These are phyloP conservation scores for Halesus radiatus DNA, from an alignment of 1,140 invertebrate genomes.

Conservation along the genomic window DNA sequence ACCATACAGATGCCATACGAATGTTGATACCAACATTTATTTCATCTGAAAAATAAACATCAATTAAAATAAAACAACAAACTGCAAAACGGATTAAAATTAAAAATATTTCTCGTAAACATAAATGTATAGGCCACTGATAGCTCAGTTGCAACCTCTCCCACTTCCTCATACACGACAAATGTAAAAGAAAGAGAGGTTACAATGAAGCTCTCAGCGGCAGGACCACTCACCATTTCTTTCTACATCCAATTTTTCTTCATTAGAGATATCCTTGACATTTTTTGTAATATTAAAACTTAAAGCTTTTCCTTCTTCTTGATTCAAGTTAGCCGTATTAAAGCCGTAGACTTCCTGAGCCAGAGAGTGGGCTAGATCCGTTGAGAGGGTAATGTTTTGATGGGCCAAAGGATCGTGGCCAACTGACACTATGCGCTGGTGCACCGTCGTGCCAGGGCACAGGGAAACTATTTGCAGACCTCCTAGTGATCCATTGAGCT, in stretches of 20 bases:
- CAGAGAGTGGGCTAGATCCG: slow-evolving; percentile 60
- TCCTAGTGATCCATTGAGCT: slow-evolving; percentile 87
- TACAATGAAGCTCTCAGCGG: too few species aligned
- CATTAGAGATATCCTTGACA: slow-evolving; percentile 60
- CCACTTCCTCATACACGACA: too few species aligned
- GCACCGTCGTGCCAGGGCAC: slow-evolving; percentile 84
- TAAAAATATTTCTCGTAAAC: not conserved
- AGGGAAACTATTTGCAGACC: slow-evolving; percentile 93
- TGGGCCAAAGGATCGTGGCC: slow-evolving; percentile 81
- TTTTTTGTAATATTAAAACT: slow-evolving; percentile 75
- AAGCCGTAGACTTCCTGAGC: slow-evolving; percentile 70
- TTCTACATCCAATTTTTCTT: slow-evolving; percentile 28
- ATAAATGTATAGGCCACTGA: too few species aligned
- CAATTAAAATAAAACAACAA: not conserved
- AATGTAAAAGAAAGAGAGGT: too few species aligned
- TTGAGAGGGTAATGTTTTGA: slow-evolving; percentile 58
- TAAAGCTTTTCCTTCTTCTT: slow-evolving; percentile 73
- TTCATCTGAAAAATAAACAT: slow-evolving; percentile 55
- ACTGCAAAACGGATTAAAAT: not conserved
- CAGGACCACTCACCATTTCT: slow-evolving; percentile 24
- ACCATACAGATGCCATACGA: slow-evolving; percentile 92
- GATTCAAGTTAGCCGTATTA: slow-evolving; percentile 58
- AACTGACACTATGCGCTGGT: slow-evolving; percentile 89
- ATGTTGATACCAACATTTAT: slow-evolving; percentile 72
- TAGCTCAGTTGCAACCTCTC: too few species aligned